Evolutionary conservation across 2,113 vertebrate genomes (phyloP), one percentile per base, ranked within the genome.

Genomic region (Carassius gibelio): DNA sequence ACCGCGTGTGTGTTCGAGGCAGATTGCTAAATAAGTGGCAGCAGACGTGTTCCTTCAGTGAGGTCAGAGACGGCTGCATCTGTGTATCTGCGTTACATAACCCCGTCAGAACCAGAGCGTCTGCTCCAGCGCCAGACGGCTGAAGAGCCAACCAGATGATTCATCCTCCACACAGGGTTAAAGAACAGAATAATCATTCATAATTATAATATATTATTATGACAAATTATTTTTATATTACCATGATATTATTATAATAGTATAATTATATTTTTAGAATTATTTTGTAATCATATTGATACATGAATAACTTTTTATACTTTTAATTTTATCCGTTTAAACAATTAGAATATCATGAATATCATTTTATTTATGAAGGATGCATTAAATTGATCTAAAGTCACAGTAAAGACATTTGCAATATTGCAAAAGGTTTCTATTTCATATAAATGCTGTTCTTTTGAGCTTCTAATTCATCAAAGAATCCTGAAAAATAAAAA

Each of bases 1-100:
- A 8, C 75, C 0, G 50, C 5, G 26, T 76, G 75, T 36, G 17
- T 76, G 75, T 50, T 75, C 15, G 72, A 26, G 45, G 45, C 45
- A 76, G 75, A 19, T 34, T 57, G 48, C 23, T 76, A 76, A 76
- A 76, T 34, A 50, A 76, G 75, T 5, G 1, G 23, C 15, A 34
- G 48, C 77, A 45, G 77, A 62, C 21, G 59, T 45, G 57, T 79
- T 36, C 77, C 42, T n/a, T 23, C 57, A 21, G 42, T 15, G 21
- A 21, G 76, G 76, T 79, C 78, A 81, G 36, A 64, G 78, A 45
- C 19, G 5, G 34, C 38, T n/a, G 75, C 14, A 57, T 55, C 26
- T 19, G n/a, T 6, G 55, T 26, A 52, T 55, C 52, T 57, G 8
- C 8, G 57, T 66, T 81, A 66, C 38, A 81, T 81, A 81, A 81